These are phyloP conservation scores for Cercocebus atys DNA, from an alignment of 2,113 vertebrate species.

Conservation along the genomic window DNA sequence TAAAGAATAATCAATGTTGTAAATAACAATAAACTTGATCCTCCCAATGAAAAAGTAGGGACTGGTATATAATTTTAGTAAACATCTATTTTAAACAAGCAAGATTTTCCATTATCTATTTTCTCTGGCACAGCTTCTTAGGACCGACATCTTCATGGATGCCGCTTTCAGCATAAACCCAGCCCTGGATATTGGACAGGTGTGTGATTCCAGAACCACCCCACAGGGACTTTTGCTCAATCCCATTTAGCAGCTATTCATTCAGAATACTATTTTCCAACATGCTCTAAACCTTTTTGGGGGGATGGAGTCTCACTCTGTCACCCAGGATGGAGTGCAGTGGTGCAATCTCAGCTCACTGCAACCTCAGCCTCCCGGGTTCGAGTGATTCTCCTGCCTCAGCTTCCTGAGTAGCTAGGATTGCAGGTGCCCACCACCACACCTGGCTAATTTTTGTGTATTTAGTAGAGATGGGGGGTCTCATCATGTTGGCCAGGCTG, in stretches of 20 bases:
- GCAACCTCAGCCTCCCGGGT: no score
- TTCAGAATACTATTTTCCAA: neutral
- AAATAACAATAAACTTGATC: neutral
- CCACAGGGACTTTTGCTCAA: neutral
- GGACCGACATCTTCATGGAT: conserved; percentile 89
- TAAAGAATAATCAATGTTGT: neutral
- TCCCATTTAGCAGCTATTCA: neutral
- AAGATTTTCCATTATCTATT: neutral
- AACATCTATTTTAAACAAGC: neutral
- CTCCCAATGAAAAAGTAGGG: neutral
- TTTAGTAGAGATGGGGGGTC: no score
- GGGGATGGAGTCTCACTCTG: no score
- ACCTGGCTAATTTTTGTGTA: no score
- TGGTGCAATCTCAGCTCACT: no score
- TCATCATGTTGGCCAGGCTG: no score
- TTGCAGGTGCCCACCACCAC: no score
- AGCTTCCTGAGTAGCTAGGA: no score
- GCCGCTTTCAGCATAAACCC: conserved; percentile 91
- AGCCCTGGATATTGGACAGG: conserved; percentile 91
- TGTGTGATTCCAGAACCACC: conserved; percentile 58
- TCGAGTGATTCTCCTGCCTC: no score
- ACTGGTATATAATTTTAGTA: neutral
- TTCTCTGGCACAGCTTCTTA: conserved; percentile 84
- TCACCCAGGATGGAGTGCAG: no score
- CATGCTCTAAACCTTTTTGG: neutral